phyloP scores from a whole-genome alignment of 2,888 invertebrate genomes.

The Dione juno region DNA sequence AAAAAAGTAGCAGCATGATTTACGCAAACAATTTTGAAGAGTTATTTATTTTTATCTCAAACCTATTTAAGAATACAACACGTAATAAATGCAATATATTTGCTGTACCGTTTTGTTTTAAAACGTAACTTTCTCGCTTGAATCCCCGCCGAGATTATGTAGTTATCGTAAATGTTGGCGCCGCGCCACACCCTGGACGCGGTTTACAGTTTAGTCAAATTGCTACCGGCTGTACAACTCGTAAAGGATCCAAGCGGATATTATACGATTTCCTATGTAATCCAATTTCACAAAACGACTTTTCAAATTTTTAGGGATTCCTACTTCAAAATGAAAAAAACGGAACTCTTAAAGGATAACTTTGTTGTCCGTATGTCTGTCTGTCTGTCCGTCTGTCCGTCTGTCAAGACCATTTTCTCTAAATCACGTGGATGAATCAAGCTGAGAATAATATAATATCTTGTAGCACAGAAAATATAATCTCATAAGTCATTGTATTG shows the following conservation, averaged over 20 bases:
- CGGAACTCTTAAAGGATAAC: too few species aligned
- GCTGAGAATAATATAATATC: too few species aligned
- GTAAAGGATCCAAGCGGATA: constrained; percentile 51
- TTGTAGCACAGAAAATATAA: too few species aligned
- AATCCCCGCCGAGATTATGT: constrained; percentile 50
- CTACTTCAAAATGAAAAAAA: too few species aligned
- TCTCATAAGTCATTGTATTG: too few species aligned
- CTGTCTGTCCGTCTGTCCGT: too few species aligned
- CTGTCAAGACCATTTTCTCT: too few species aligned
- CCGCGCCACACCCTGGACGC: constrained; percentile 57
- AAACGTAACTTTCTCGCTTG: constrained; percentile 11
- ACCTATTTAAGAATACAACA: neutral
- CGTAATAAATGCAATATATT: constrained; percentile 7
- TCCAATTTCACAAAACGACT: constrained; percentile 22
- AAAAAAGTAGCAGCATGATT: neutral
- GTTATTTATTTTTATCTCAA: neutral
- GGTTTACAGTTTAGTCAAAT: constrained; percentile 59
- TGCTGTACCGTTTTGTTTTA: neutral
- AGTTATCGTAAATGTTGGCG: constrained; percentile 55
- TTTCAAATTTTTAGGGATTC: constrained; percentile 7
- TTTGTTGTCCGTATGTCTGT: too few species aligned
- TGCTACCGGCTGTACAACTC: constrained; percentile 57
- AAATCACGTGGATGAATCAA: too few species aligned
- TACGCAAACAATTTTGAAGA: neutral
- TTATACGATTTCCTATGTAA: constrained; percentile 24